Evolutionary conservation across 1,140 invertebrate species (phyloP), one percentile per base, ranked within the genome.

Genomic region (Formica exsecta): DNA sequence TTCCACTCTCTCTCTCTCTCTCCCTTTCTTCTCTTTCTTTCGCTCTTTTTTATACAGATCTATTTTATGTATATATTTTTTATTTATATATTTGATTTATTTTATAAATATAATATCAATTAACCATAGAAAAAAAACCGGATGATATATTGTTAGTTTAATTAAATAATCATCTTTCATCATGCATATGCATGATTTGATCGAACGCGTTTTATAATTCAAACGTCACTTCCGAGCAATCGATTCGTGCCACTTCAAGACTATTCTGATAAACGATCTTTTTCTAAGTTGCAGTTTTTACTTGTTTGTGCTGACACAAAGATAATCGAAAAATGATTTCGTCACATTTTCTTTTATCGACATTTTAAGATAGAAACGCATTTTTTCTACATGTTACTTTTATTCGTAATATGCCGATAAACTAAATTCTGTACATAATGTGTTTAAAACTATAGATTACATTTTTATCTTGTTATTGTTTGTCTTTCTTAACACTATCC

Each of bases 171-270:
- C 19, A 6, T 59, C 32, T 13, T 36, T 62, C 0, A 7, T 38
- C 3, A 51, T 32, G 16, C 19, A 65, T 32, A 16, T 44, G 74
- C 3, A 25, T 19, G 41, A 13, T 44, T 48, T 16, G 19, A 25
- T 77, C 7, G 74, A 48, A n/a, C 11, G 29, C 19, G n/a, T 75
- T 61, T 77, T 77, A 77, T 65, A 62, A 74, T 71, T 73, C 54
- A 73, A 59, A 61, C 54, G 13, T 84, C 57, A 84, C n/a, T 74
- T 74, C 29, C 22, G 38, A 57, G 13, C 51, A 70, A 70, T 70
- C n/a, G 64, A 81, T 71, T 81, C 32, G 38, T 41, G 62, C n/a
- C 62, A 4, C 29, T 79, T 44, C 25, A 16, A 48, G 64, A 16
- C 61, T 25, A n/a, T 19, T 44, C 41, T 51, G 7, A n/a, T 44